A percentile compares a stretch with the other conserved stretches of the same genome.
Evolutionary conservation across 2,113 vertebrate species (phyloP).

Genomic region (Atherinomorus stipes): DNA sequence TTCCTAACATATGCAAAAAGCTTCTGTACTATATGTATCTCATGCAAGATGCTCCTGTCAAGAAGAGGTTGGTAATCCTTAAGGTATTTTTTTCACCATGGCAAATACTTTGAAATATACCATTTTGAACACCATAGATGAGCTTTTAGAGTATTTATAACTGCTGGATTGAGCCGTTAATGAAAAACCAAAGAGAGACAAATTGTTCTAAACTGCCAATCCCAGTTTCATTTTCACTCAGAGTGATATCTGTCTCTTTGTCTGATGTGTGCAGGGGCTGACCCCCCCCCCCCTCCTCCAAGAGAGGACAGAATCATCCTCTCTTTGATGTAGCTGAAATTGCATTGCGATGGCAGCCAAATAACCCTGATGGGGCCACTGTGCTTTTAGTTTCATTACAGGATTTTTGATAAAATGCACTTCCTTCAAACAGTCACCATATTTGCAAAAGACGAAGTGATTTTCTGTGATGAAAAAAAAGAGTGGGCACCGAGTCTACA

Average conservation of each 20-base stretch:
- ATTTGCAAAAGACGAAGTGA: conserved; percentile 41
- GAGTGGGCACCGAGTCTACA: neutral
- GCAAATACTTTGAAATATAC: too few relatives aligned
- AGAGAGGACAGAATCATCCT: conserved; percentile 38
- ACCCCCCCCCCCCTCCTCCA: neutral
- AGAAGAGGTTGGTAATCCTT: too few relatives aligned
- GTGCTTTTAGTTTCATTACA: conserved; percentile 70
- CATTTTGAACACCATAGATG: neutral
- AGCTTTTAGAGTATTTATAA: neutral
- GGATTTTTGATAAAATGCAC: conserved; percentile 50
- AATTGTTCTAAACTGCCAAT: conserved; percentile 30
- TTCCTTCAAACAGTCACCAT: conserved; percentile 28
- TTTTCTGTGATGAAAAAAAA: conserved; percentile 8
- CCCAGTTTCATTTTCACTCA: conserved; percentile 1
- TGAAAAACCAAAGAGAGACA: neutral
- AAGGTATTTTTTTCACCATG: too few relatives aligned
- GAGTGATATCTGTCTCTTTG: neutral
- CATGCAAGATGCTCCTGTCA: too few relatives aligned
- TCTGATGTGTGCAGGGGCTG: neutral
- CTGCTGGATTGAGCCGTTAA: neutral
- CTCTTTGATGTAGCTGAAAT: conserved; percentile 63
- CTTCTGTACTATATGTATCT: too few relatives aligned
- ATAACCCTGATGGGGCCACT: conserved; percentile 45
- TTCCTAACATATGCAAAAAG: too few relatives aligned
- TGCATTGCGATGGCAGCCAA: conserved; percentile 51